Conservation (phyloP, 2,888 invertebrate species). For the Trichogramma evanescens region DNA sequence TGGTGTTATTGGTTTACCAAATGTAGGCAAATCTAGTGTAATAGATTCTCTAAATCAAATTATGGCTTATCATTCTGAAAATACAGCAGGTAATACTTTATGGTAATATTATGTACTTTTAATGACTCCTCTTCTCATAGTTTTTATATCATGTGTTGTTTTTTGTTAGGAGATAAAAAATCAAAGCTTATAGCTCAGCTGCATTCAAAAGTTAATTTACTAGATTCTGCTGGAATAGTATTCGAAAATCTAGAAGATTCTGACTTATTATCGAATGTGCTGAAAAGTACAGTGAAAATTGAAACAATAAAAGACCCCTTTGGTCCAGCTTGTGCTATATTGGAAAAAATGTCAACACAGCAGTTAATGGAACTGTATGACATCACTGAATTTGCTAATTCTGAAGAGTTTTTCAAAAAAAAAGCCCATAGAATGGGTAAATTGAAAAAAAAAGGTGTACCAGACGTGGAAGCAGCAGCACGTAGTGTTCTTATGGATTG, state of each 20-base stretch:
- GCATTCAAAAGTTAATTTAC: slow-evolving; percentile 88
- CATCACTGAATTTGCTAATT: slow-evolving; percentile 61
- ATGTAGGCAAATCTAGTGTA: slow-evolving; percentile 98
- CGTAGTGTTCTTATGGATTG: slow-evolving; percentile 86
- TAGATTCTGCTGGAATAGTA: slow-evolving; percentile 95
- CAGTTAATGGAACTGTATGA: slow-evolving; percentile 70
- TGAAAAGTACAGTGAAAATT: slow-evolving; percentile 85
- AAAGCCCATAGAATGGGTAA: slow-evolving; percentile 81
- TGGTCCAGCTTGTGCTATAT: slow-evolving; percentile 77
- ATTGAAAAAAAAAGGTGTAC: slow-evolving; percentile 84
- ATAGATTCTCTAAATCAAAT: slow-evolving; percentile 96
- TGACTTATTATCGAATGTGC: slow-evolving; percentile 55
- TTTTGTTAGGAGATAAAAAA: slow-evolving; percentile 50
- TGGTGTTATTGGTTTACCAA: slow-evolving; percentile 93
- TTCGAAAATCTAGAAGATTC: slow-evolving; percentile 56
- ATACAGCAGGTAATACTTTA: slow-evolving; percentile 68
- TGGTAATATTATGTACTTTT: too few relatives aligned
- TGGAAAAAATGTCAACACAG: slow-evolving; percentile 78
- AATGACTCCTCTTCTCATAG: too few relatives aligned
- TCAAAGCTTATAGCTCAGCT: slow-evolving; percentile 89
- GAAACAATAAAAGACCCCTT: slow-evolving; percentile 80
- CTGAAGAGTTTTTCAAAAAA: slow-evolving; percentile 66
- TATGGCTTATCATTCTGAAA: slow-evolving; percentile 89
- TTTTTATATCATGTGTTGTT: too few relatives aligned
- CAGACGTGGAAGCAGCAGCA: slow-evolving; percentile 79